Percentiles rank a stretch among this genome's conserved stretches.
Evolutionary conservation across 2,113 vertebrate genomes (phyloP).

Genomic region (Heterotilapia buettikoferi): DNA sequence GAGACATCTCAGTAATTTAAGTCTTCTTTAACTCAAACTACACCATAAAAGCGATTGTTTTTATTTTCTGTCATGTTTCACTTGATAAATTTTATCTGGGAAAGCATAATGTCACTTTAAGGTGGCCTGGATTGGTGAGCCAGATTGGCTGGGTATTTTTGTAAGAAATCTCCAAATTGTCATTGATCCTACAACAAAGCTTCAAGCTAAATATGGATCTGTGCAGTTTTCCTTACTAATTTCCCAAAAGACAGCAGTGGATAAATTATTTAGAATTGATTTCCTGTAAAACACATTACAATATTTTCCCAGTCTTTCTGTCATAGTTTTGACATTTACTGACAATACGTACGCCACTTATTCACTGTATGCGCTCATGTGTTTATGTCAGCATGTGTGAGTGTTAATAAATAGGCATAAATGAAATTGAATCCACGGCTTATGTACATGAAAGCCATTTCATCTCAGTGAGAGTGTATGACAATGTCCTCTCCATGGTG

Average conservation of each 20-base stretch:
- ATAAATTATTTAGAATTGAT: conserved; percentile 16
- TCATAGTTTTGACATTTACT: neutral
- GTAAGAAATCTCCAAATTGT: neutral
- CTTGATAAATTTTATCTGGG: neutral
- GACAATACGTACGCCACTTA: neutral
- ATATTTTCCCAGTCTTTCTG: neutral
- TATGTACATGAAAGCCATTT: neutral
- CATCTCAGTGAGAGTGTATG: neutral
- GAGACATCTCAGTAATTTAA: neutral
- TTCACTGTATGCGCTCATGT: neutral
- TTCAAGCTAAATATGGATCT: neutral
- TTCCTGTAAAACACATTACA: neutral
- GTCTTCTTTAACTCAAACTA: neutral
- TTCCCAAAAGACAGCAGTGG: neutral
- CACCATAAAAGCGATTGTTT: neutral
- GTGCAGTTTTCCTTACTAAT: neutral
- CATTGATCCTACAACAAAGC: neutral
- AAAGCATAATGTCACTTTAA: neutral
- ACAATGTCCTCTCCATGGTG: neutral
- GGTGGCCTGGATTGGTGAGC: too few relatives aligned
- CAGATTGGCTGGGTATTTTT: neutral
- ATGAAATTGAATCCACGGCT: neutral
- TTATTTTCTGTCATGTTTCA: neutral
- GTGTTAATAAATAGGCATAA: neutral
- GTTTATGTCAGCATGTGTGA: neutral